Percentiles rank a stretch among this genome's conserved stretches.
phyloP scores from a whole-genome alignment of 2,797 vertebrate species.

The Catamblyrhynchus diadema region DNA sequence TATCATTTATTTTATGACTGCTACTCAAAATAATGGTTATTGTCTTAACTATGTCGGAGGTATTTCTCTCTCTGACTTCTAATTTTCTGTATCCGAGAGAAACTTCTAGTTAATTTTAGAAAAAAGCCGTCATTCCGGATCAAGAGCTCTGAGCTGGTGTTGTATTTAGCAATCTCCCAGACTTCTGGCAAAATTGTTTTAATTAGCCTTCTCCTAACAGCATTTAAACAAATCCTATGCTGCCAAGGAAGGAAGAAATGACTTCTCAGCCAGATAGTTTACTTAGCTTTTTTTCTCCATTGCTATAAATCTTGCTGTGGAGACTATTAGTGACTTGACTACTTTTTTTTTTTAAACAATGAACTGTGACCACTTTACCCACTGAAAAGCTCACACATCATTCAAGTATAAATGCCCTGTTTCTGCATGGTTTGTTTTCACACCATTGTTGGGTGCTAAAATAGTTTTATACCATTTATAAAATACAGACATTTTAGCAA shows the following conservation, averaged over 20 bases:
- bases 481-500: background rate
- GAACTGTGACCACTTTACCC: constrained; percentile 55
- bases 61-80: constrained; percentile 61
- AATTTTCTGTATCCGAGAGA: constrained; percentile 47
- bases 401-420: constrained; percentile 51
- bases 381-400: constrained; percentile 52
- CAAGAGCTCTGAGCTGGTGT: constrained; percentile 44
- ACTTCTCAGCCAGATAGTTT: constrained; percentile 74
- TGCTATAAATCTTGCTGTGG: constrained; percentile 74
- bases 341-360: constrained; percentile 53
- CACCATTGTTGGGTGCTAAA: constrained; percentile 62
- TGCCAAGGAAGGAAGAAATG: constrained; percentile 72
- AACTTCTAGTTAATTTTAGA: constrained; percentile 58
- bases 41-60: constrained; percentile 49
- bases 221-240: constrained; percentile 68
- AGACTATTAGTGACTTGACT: constrained; percentile 67
- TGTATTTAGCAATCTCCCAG: constrained; percentile 58
- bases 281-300: constrained; percentile 71
- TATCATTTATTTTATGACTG: constrained; percentile 68
- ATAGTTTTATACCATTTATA: constrained; percentile 46
- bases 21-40: constrained; percentile 67
- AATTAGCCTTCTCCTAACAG: constrained; percentile 73
- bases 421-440: constrained; percentile 66
- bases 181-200: constrained; percentile 76
- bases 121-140: constrained; percentile 65